A percentile compares a stretch with the other conserved stretches of the same genome.
These are phyloP conservation scores for Himalopsyche phryganea DNA, from an alignment of 1,140 invertebrate genomes.

Conservation along the genomic window DNA sequence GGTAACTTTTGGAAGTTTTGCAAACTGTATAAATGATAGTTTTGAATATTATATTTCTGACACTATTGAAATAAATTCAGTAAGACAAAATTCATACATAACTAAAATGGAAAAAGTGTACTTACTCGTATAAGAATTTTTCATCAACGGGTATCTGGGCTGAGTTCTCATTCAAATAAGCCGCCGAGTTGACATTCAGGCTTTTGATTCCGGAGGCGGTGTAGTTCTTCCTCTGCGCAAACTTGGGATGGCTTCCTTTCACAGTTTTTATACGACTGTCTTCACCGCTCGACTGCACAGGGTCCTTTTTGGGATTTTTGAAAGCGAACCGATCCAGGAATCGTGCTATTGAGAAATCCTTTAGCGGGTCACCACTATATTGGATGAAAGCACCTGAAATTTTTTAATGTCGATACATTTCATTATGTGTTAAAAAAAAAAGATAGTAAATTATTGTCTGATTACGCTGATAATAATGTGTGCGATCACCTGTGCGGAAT, in stretches of 20 bases:
- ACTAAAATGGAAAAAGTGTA: no score
- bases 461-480: no score
- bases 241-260: constrained; percentile 51
- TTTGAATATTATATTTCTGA: not conserved
- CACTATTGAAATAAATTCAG: not conserved
- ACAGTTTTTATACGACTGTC: constrained; percentile 37
- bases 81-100: no score
- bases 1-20: not conserved
- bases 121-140: constrained; percentile 70
- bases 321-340: constrained; percentile 95
- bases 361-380: constrained; percentile 88
- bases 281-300: constrained; percentile 19
- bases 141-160: constrained; percentile 78
- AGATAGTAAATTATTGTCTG: no score
- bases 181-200: constrained; percentile 63
- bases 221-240: constrained; percentile 60
- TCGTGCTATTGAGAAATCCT: constrained; percentile 84
- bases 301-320: constrained; percentile 85
- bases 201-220: constrained; percentile 58
- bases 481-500: no score
- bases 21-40: not conserved
- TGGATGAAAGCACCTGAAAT: constrained; percentile 64
- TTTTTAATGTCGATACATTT: not conserved
- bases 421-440: no score
- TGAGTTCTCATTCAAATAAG: constrained; percentile 67